Conservation (phyloP, 2,113 vertebrate genomes). For the Hepsetus odoe region DNA sequence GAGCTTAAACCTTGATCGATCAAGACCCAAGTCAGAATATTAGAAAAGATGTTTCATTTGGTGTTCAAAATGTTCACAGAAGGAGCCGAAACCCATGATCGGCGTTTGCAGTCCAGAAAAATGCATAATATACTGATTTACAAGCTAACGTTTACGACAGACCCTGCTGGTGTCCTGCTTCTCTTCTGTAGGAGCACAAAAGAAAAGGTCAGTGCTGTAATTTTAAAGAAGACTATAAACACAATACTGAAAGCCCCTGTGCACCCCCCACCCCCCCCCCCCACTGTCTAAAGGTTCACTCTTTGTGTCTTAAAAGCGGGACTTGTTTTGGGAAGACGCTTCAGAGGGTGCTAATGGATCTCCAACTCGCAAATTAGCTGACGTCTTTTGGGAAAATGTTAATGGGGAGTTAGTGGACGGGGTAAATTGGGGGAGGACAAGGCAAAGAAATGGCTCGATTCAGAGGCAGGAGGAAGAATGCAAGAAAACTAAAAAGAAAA, state of each 20-base stretch:
- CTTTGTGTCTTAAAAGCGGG: constrained; percentile 60
- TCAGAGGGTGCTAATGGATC: constrained; percentile 62
- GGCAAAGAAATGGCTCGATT: background rate
- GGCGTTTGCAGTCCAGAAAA: too few relatives aligned
- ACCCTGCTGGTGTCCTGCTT: background rate
- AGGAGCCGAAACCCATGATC: too few relatives aligned
- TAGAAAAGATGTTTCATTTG: too few relatives aligned
- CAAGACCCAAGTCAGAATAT: too few relatives aligned
- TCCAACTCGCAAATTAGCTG: constrained; percentile 61
- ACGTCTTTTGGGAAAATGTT: constrained; percentile 59
- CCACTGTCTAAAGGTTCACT: constrained; percentile 28
- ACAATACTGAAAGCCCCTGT: constrained; percentile 21
- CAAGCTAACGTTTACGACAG: constrained; percentile 1
- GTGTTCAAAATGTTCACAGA: too few relatives aligned
- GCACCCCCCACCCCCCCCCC: too few relatives aligned
- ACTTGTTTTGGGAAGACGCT: constrained; percentile 59
- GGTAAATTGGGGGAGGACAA: background rate
- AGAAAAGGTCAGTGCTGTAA: constrained; percentile 29
- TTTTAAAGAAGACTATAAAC: constrained; percentile 14
- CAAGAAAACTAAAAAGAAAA: background rate
- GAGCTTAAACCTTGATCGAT: too few relatives aligned
- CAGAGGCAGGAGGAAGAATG: background rate
- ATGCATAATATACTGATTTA: background rate
- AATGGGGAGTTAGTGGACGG: constrained; percentile 53
- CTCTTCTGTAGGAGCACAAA: constrained; percentile 27